A percentile compares a stretch with the other conserved stretches of the same genome.
These are phyloP conservation scores for Drosophila kambysellisi DNA, from an alignment of 2,888 invertebrate genomes.

Conservation along the genomic window DNA sequence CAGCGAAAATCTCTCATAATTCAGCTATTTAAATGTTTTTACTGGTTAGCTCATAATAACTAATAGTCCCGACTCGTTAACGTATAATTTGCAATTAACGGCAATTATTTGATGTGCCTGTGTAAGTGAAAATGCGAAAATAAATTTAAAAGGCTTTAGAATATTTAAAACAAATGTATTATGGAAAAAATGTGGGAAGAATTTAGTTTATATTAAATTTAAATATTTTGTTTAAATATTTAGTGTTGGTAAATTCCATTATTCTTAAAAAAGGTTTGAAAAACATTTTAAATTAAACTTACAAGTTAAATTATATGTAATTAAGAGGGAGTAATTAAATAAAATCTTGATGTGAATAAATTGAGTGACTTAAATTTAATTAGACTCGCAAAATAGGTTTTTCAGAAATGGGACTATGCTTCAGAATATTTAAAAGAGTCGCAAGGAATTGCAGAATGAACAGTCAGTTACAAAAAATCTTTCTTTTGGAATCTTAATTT, in stretches of 20 bases:
- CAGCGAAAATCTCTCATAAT: background rate
- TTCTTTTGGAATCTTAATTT: background rate
- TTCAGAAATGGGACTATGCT: background rate
- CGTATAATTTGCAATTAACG: conserved; percentile 47
- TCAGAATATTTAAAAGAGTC: background rate
- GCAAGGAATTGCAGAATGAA: background rate
- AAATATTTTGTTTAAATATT: too few relatives aligned
- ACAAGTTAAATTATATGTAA: background rate
- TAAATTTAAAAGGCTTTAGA: background rate
- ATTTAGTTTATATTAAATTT: background rate
- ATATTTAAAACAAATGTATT: background rate
- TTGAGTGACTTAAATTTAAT: background rate
- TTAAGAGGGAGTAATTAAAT: background rate
- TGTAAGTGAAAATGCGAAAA: background rate
- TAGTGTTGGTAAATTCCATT: background rate
- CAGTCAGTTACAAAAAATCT: background rate
- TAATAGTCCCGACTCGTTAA: conserved; percentile 26
- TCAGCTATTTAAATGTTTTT: conserved; percentile 10
- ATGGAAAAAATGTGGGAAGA: background rate
- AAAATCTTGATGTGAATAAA: background rate
- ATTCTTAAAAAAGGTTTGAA: background rate
- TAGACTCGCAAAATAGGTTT: background rate
- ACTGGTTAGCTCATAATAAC: conserved; percentile 22
- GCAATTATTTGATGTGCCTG: conserved; percentile 33
- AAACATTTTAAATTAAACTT: background rate